These are phyloP conservation scores for Rhea americana DNA, from an alignment of 2,113 vertebrate genomes.

Conservation along the genomic window DNA sequence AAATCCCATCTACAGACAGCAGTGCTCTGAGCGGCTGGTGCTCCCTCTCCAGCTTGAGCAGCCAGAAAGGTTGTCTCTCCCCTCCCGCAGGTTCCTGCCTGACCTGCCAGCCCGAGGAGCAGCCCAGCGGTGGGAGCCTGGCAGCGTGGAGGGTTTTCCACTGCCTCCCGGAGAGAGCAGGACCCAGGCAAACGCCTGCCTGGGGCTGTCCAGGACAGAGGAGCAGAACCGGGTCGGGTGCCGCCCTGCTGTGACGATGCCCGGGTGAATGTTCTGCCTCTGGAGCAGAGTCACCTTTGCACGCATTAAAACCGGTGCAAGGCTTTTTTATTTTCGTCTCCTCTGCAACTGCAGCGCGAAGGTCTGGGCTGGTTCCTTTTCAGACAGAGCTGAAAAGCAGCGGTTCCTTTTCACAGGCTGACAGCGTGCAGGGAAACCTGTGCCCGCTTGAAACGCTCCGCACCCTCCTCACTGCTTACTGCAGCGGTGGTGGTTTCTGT, in stretches of 20 bases:
- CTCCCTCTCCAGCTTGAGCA: background rate
- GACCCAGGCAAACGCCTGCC: no score
- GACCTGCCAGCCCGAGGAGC: background rate
- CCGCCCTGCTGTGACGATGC: background rate
- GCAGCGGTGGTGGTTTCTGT: background rate
- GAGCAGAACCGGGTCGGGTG: background rate
- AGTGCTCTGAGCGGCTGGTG: background rate
- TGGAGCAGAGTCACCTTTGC: background rate
- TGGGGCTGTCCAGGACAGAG: no score
- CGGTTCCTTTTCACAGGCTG: background rate
- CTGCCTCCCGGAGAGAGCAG: background rate
- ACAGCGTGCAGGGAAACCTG: background rate
- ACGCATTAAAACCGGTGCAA: background rate
- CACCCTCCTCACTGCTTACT: background rate
- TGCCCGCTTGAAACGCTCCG: background rate
- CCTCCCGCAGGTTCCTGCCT: background rate
- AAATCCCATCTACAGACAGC: background rate
- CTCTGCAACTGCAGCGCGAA: conserved; percentile 6
- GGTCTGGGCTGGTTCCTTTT: background rate
- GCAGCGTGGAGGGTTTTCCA: background rate
- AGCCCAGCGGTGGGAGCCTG: background rate
- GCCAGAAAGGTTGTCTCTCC: background rate
- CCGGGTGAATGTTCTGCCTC: background rate
- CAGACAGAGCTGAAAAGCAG: background rate
- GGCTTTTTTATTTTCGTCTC: conserved; percentile 30